Percentiles rank a stretch among this genome's conserved stretches.
Evolutionary conservation across 2,797 vertebrate species (phyloP).

Genomic region (Channallabes apus): DNA sequence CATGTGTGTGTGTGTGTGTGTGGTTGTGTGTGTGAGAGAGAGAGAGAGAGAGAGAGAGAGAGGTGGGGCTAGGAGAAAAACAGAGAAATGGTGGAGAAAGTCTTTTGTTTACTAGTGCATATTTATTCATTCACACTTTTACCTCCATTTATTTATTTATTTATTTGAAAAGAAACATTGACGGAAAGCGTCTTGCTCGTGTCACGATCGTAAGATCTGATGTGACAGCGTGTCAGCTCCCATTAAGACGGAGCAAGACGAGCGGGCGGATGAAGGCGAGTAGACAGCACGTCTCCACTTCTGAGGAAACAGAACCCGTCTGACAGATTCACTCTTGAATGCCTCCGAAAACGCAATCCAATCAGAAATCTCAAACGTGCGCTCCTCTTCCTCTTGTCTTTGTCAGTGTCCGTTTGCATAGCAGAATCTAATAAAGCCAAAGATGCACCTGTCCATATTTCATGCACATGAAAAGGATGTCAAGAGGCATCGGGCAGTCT

Average conservation of each 20-base stretch:
- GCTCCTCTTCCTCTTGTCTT: background rate
- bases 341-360: background rate
- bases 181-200: conserved; percentile 70
- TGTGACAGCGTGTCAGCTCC: conserved; percentile 70
- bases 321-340: background rate
- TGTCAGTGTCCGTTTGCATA: conserved; percentile 22
- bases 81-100: background rate
- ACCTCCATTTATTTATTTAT: conserved; percentile 9
- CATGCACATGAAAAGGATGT: conserved; percentile 55
- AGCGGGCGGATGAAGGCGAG: conserved; percentile 68
- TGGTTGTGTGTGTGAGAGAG: too few species aligned
- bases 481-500: conserved; percentile 72
- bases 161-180: conserved; percentile 63
- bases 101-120: background rate
- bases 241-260: conserved; percentile 68
- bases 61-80: background rate
- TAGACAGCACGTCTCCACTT: conserved; percentile 64
- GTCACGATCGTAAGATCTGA: conserved; percentile 68
- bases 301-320: conserved; percentile 1
- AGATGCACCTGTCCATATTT: conserved; percentile 35
- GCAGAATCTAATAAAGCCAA: conserved; percentile 37
- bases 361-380: background rate
- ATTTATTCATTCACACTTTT: conserved; percentile 1
- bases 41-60: background rate
- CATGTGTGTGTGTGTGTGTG: background rate